Conservation (phyloP, 2,797 vertebrate species). For the Hephaestus fuliginosus region DNA sequence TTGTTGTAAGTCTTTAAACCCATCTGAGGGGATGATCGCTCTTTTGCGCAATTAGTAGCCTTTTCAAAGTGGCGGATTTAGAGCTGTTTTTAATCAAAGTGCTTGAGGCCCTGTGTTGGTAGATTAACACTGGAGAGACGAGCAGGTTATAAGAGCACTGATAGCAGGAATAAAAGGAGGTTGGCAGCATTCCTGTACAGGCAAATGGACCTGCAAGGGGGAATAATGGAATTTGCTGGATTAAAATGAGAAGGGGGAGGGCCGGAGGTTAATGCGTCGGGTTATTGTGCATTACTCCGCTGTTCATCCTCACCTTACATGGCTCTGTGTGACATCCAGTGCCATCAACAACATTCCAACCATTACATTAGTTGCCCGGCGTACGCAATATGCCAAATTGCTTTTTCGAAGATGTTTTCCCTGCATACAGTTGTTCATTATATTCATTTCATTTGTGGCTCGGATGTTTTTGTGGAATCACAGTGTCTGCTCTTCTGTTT, state of each 20-base stretch:
- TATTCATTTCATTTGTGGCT: conserved; percentile 75
- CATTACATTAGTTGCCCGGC: conserved; percentile 78
- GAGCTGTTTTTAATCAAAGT: conserved; percentile 85
- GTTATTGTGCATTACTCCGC: conserved; percentile 83
- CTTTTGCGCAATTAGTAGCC: conserved; percentile 86
- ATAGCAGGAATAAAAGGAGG: conserved; percentile 67
- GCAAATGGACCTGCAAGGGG: conserved; percentile 71
- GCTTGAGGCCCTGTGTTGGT: conserved; percentile 66
- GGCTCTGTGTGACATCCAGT: conserved; percentile 75
- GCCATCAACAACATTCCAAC: conserved; percentile 76
- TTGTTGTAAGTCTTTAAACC: conserved; percentile 85
- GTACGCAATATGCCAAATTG: conserved; percentile 85
- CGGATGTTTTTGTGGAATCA: conserved; percentile 60
- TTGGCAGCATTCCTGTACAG: conserved; percentile 65
- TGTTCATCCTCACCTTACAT: conserved; percentile 80
- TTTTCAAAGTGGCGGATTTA: conserved; percentile 83
- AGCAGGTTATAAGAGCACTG: conserved; percentile 65
- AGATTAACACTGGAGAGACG: conserved; percentile 78
- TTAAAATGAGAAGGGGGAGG: conserved; percentile 72
- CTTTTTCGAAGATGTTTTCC: conserved; percentile 69
- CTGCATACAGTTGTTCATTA: conserved; percentile 65
- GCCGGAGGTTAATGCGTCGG: conserved; percentile 81
- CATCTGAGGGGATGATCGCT: conserved; percentile 85
- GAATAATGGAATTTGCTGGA: conserved; percentile 86
- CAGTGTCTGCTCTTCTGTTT: conserved; percentile 74